Evolutionary conservation across 2,113 vertebrate species (phyloP).

Genomic region (Arenaria interpres): DNA sequence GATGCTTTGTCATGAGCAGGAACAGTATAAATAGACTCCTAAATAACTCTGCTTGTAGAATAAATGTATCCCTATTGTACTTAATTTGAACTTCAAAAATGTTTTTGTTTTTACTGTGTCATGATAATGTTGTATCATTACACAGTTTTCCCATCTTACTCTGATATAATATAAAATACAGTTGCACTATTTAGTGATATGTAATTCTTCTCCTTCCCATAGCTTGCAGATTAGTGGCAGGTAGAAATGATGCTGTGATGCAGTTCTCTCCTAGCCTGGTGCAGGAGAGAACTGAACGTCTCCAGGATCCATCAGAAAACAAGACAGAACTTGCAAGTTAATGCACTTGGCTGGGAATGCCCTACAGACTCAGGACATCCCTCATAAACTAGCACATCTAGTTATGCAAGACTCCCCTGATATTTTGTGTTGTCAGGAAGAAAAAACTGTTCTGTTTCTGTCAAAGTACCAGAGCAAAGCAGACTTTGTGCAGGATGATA

Average conservation of each 20-base stretch:
- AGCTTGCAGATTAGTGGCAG: not conserved
- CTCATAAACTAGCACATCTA: fast-evolving
- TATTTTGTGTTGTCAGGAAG: not conserved
- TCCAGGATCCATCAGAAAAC: not conserved
- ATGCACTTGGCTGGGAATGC: not conserved
- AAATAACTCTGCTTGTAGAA: not conserved
- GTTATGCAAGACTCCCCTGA: not conserved
- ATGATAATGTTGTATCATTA: not conserved
- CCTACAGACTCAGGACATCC: not conserved
- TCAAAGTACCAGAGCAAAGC: not conserved
- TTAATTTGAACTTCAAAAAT: not conserved
- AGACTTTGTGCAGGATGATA: not conserved
- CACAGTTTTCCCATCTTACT: not conserved
- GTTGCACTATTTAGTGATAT: not conserved
- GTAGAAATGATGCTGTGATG: not conserved
- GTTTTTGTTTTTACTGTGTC: not conserved
- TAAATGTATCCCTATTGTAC: not conserved
- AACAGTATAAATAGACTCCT: not conserved
- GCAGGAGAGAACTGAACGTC: not conserved
- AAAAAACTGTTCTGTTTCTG: not conserved
- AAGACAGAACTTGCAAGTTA: not conserved
- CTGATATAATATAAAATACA: not conserved
- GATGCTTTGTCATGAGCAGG: not conserved
- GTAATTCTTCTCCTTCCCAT: not conserved
- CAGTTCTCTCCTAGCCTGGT: not conserved